Conservation (phyloP, 1,140 invertebrate species). For the Drosophila navojoa region DNA sequence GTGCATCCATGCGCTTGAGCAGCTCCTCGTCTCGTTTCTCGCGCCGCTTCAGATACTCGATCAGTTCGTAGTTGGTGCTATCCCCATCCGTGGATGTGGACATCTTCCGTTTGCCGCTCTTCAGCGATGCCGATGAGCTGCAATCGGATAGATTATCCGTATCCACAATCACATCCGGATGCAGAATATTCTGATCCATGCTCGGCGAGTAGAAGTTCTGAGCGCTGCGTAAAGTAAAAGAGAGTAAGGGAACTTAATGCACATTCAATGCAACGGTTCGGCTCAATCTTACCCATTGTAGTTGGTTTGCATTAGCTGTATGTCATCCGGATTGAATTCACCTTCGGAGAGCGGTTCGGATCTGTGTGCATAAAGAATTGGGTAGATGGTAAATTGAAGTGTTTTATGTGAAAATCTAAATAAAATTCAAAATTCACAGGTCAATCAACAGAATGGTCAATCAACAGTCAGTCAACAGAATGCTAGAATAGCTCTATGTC, state of each 20-base stretch:
- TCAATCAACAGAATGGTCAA: no score
- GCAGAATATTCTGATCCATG: slow-evolving; percentile 75
- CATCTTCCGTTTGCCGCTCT: slow-evolving; percentile 73
- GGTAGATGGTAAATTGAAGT: neutral
- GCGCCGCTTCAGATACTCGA: slow-evolving; percentile 79
- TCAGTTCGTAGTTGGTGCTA: slow-evolving; percentile 82
- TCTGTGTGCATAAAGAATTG: slow-evolving; percentile 33
- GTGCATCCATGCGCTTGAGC: slow-evolving; percentile 79
- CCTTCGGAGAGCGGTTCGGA: slow-evolving; percentile 79
- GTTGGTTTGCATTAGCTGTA: slow-evolving; percentile 79
- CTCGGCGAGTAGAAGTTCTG: slow-evolving; percentile 78
- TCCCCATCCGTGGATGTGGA: slow-evolving; percentile 80
- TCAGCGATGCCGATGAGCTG: slow-evolving; percentile 66
- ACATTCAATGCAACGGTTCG: neutral
- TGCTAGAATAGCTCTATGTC: no score
- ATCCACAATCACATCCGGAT: slow-evolving; percentile 82
- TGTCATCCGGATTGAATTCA: slow-evolving; percentile 81
- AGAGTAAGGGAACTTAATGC: neutral
- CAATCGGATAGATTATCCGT: slow-evolving; percentile 81
- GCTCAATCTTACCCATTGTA: slow-evolving; percentile 74
- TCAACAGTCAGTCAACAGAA: no score
- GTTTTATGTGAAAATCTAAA: neutral
- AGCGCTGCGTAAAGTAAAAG: slow-evolving; percentile 41
- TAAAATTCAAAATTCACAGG: neutral
- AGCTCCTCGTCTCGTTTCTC: slow-evolving; percentile 80